phyloP scores from a whole-genome alignment of 2,888 invertebrate genomes.

The Drosophila nigritarsus region DNA sequence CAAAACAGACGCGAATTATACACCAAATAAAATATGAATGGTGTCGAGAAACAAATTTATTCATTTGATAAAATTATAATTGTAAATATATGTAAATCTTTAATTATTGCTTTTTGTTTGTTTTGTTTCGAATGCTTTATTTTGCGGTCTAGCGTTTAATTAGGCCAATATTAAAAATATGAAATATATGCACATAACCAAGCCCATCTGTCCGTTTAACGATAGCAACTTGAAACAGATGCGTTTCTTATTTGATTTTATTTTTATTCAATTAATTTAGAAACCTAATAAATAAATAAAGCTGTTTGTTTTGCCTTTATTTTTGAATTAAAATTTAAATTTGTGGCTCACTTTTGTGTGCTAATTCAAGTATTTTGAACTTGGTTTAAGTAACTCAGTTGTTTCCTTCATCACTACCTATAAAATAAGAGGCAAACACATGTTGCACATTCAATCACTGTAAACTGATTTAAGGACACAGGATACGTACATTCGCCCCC shows the following conservation, averaged over 20 bases:
- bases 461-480: slow-evolving; percentile 30
- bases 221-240: not conserved
- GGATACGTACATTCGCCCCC: not conserved
- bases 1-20: slow-evolving; percentile 2
- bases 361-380: not conserved
- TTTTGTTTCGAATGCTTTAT: not conserved
- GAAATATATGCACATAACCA: not conserved
- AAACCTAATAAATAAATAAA: not conserved
- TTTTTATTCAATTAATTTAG: not conserved
- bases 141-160: slow-evolving; percentile 1
- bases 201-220: not conserved
- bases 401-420: not conserved
- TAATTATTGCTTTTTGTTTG: not conserved
- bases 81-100: slow-evolving; percentile 18
- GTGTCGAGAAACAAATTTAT: slow-evolving; percentile 14
- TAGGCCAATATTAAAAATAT: not conserved
- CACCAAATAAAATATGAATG: slow-evolving; percentile 17
- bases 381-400: not conserved
- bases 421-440: slow-evolving; percentile 19
- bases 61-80: slow-evolving; percentile 23
- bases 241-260: not conserved
- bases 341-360: not conserved
- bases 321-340: not conserved
- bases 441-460: slow-evolving; percentile 38
- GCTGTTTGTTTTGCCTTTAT: not conserved